A percentile compares a stretch with the other conserved stretches of the same genome.
These are phyloP conservation scores for Leucoma salicis DNA, from an alignment of 2,888 invertebrate species.

Conservation along the genomic window DNA sequence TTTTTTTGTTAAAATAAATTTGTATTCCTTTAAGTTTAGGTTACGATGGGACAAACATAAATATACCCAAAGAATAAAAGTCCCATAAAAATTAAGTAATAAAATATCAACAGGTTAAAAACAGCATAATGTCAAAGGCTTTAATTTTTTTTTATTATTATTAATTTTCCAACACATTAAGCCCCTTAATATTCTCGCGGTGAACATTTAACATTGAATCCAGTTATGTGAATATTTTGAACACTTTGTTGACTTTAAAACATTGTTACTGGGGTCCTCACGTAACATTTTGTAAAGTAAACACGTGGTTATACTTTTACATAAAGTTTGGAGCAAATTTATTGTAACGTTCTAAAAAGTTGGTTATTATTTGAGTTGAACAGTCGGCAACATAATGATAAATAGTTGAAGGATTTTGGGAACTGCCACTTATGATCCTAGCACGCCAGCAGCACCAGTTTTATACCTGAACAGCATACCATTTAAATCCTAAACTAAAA, in stretches of 20 bases:
- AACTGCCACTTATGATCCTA: too few species aligned
- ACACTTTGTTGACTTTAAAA: conserved; percentile 53
- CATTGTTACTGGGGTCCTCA: conserved; percentile 37
- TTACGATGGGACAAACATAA: too few species aligned
- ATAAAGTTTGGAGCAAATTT: conserved; percentile 33
- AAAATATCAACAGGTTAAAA: too few species aligned
- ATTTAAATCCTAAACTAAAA: too few species aligned
- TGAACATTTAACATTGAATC: conserved; percentile 67
- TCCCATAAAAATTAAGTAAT: too few species aligned
- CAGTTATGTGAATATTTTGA: conserved; percentile 65
- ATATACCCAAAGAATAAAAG: too few species aligned
- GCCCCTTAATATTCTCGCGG: conserved; percentile 47
- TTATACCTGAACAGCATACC: too few species aligned
- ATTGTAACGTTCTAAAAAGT: conserved; percentile 22
- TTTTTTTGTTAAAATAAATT: too few species aligned
- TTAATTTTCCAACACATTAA: background rate
- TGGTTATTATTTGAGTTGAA: conserved; percentile 18
- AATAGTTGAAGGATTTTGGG: too few species aligned
- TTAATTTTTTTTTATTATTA: background rate
- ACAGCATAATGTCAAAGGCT: too few species aligned
- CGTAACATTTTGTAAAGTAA: conserved; percentile 47
- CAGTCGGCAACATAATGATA: conserved; percentile 5
- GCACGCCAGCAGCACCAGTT: too few species aligned
- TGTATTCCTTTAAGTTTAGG: too few species aligned
- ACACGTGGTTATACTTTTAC: conserved; percentile 44